These are phyloP conservation scores for Dryobotodes eremita DNA, from an alignment of 2,888 invertebrate species.

Conservation along the genomic window DNA sequence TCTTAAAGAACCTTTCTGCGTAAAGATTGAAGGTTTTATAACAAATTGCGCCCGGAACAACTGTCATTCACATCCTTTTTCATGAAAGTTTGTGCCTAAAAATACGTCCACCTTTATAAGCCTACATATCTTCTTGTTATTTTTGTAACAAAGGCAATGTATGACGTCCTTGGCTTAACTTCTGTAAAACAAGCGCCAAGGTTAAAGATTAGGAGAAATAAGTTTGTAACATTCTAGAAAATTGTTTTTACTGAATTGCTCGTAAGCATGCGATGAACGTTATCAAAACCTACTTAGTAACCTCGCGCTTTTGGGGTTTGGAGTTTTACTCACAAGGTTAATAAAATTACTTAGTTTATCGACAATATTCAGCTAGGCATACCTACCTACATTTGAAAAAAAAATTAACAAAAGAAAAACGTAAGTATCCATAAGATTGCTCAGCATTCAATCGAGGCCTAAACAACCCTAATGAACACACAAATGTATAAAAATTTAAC, in stretches of 20 bases:
- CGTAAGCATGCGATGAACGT: slow-evolving; percentile 43
- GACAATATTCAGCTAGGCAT: too few relatives aligned
- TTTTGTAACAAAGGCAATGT: slow-evolving; percentile 27
- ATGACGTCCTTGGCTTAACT: slow-evolving; percentile 28
- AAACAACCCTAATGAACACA: background rate
- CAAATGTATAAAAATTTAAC: background rate
- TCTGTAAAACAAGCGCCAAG: slow-evolving; percentile 38
- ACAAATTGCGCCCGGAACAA: background rate
- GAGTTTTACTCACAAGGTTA: background rate
- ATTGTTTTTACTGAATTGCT: slow-evolving; percentile 42
- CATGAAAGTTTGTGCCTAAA: background rate
- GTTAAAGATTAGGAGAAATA: slow-evolving; percentile 50
- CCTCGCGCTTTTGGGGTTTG: background rate
- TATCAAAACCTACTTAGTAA: slow-evolving; percentile 35
- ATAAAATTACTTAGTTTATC: background rate
- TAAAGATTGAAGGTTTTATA: background rate
- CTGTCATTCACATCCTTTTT: background rate
- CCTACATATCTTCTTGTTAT: slow-evolving; percentile 8
- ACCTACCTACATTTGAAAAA: too few relatives aligned
- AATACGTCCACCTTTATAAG: background rate
- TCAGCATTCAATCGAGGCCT: background rate
- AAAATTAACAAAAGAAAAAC: background rate
- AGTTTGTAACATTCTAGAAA: slow-evolving; percentile 42
- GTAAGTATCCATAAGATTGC: too few relatives aligned
- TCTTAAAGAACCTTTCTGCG: background rate